phyloP scores from a whole-genome alignment of 2,113 vertebrate genomes.

The Jacana jacana region DNA sequence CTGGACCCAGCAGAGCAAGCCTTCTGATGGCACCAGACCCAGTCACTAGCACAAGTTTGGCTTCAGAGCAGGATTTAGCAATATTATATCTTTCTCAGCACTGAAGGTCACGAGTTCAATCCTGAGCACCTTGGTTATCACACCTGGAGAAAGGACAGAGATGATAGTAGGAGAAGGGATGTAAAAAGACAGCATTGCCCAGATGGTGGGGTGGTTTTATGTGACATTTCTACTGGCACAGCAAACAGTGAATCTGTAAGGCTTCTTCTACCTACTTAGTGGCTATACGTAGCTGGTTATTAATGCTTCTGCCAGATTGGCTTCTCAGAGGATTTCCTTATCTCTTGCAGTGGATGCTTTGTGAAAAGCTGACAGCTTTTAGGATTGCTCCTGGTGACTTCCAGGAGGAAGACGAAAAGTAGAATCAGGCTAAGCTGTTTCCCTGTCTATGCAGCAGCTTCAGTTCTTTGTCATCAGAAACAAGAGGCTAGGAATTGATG shows the following conservation, averaged over 20 bases:
- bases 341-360: not conserved
- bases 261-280: not conserved
- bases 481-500: not conserved
- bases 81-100: not conserved
- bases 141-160: not conserved
- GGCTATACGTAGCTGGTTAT: not conserved
- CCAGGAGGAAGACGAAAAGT: not conserved
- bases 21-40: not conserved
- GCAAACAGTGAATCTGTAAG: not conserved
- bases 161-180: not conserved
- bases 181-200: not conserved
- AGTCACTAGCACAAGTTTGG: fast-evolving
- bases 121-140: not conserved
- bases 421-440: not conserved
- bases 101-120: not conserved
- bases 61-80: not conserved
- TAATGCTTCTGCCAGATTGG: not conserved
- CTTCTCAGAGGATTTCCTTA: not conserved
- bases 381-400: not conserved
- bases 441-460: not conserved
- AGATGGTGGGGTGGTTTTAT: not conserved
- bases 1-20: not conserved
- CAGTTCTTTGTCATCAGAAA: not conserved
- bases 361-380: not conserved
- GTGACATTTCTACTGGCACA: not conserved